Conservation (phyloP, 2,113 vertebrate species). For the Festucalex cinctus region DNA sequence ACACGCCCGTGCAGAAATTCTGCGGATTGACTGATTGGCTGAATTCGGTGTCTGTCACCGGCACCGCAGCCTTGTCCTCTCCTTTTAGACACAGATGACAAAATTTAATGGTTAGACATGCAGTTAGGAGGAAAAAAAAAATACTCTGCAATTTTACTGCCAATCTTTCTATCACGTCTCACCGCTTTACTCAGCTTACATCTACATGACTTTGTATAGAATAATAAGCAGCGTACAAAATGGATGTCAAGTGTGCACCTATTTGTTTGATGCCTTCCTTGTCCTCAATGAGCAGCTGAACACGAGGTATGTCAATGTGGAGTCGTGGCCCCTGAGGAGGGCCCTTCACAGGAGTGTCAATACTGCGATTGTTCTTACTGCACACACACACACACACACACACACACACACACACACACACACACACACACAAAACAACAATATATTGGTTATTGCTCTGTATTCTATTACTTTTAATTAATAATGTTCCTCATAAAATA, state of each 20-base stretch:
- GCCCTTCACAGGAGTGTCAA: constrained; percentile 97
- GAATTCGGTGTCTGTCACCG: constrained; percentile 92
- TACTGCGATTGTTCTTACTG: constrained; percentile 98
- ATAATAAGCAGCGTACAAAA: background rate
- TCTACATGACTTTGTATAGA: background rate
- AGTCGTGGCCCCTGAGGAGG: constrained; percentile 92
- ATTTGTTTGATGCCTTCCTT: constrained; percentile 99
- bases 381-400: constrained; percentile 8
- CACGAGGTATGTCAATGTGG: constrained; percentile 96
- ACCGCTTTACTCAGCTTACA: too few relatives aligned
- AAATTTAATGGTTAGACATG: background rate
- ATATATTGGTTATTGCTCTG: too few relatives aligned
- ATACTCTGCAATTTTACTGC: background rate
- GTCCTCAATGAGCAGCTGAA: constrained; percentile 97
- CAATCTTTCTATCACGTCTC: background rate
- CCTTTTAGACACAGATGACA: constrained; percentile 65
- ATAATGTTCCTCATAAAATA: background rate
- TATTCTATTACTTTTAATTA: too few relatives aligned
- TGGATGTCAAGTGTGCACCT: constrained; percentile 67
- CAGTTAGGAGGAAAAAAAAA: background rate
- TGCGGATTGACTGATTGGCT: constrained; percentile 96
- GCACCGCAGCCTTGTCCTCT: constrained; percentile 95
- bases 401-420: constrained; percentile 18
- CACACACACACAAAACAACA: constrained; percentile 9
- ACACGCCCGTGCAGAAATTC: constrained; percentile 95